Evolutionary conservation across 2,888 invertebrate genomes (phyloP).

Genomic region (Eupeodes luniger): DNA sequence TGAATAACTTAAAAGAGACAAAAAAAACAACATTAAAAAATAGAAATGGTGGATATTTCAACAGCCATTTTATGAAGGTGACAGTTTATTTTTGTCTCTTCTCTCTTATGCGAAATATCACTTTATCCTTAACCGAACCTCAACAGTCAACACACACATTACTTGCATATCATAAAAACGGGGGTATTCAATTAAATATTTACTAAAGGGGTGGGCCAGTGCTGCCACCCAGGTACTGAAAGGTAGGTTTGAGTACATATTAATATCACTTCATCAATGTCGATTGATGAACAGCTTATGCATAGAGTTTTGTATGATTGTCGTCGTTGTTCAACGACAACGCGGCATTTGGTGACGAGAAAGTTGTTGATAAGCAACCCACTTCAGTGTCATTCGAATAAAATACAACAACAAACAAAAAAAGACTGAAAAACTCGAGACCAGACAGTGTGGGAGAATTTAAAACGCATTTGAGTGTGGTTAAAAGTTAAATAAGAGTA

Average conservation of each 20-base stretch:
- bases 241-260: constrained; percentile 29
- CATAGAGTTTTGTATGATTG: constrained; percentile 25
- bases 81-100: constrained; percentile 27
- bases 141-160: constrained; percentile 10
- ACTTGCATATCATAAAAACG: too few species aligned
- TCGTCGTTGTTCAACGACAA: neutral
- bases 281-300: constrained; percentile 57
- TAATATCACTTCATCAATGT: constrained; percentile 14
- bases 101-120: neutral
- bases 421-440: constrained; percentile 13
- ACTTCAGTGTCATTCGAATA: constrained; percentile 51
- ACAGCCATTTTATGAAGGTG: constrained; percentile 70
- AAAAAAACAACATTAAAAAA: constrained; percentile 27
- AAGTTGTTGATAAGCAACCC: constrained; percentile 64
- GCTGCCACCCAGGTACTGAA: constrained; percentile 25
- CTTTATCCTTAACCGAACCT: constrained; percentile 33
- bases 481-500: constrained; percentile 19
- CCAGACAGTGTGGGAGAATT: constrained; percentile 72
- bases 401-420: neutral
- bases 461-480: constrained; percentile 43
- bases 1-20: neutral
- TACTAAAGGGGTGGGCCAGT: constrained; percentile 68
- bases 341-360: constrained; percentile 37
- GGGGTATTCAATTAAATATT: constrained; percentile 50
- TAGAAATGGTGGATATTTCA: constrained; percentile 72